These are phyloP conservation scores for Dicerorhinus sumatrensis DNA, from an alignment of 2,113 vertebrate species.

Conservation along the genomic window DNA sequence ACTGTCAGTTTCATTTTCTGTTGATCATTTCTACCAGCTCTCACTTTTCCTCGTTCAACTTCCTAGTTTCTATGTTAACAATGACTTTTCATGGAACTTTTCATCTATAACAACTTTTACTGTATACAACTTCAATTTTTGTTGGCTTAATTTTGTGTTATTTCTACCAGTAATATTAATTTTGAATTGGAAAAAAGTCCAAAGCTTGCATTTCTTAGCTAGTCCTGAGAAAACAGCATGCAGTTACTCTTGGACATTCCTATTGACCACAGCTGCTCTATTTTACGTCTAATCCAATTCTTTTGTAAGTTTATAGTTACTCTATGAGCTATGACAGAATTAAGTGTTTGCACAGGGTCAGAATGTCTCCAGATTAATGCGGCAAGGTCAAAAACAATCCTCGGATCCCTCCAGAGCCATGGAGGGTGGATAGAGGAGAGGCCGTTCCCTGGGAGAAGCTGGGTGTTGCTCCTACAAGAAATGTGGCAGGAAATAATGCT, in stretches of 20 bases:
- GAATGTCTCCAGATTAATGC: too few species aligned
- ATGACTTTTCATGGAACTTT: neutral
- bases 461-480: fast-evolving
- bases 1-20: neutral
- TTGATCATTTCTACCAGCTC: neutral
- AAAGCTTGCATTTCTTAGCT: neutral
- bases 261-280: neutral
- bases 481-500: fast-evolving
- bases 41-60: neutral
- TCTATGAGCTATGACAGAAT: too few species aligned
- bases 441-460: neutral
- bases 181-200: neutral
- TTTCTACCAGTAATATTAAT: neutral
- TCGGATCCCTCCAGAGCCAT: neutral
- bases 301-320: neutral
- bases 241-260: neutral
- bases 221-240: neutral
- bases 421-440: fast-evolving
- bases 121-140: neutral
- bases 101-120: neutral
- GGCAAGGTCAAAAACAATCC: too few species aligned
- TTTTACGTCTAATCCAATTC: neutral
- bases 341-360: neutral
- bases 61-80: neutral
- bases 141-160: neutral